These are phyloP conservation scores for Sebastes baramenuke DNA, from an alignment of 2,797 vertebrate species.

Conservation along the genomic window DNA sequence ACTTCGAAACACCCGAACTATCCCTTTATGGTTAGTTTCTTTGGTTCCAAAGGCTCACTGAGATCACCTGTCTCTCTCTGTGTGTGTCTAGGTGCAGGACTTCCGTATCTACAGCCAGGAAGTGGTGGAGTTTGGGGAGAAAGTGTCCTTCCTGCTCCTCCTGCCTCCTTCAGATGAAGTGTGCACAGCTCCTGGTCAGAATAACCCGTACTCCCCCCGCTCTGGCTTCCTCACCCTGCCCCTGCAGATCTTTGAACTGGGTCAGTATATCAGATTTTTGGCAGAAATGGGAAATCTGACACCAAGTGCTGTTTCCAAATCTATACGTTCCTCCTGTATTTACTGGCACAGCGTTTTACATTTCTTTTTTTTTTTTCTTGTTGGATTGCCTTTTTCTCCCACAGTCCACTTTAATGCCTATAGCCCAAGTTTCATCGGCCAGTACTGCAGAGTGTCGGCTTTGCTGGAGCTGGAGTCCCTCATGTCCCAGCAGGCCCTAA, in stretches of 20 bases:
- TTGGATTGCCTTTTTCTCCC: not conserved
- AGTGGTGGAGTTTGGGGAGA: conserved; percentile 90
- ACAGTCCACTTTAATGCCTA: conserved; percentile 91
- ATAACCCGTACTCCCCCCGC: conserved; percentile 87
- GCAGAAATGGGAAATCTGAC: not conserved
- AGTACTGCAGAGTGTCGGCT: conserved; percentile 90
- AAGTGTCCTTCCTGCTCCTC: conserved; percentile 91
- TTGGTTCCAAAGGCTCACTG: not conserved
- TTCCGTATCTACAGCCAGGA: conserved; percentile 93
- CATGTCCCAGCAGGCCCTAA: conserved; percentile 91
- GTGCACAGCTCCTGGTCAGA: conserved; percentile 91
- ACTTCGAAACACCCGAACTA: too few relatives aligned
- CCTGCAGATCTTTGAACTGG: conserved; percentile 92
- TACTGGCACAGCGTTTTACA: not conserved
- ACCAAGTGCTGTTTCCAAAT: not conserved
- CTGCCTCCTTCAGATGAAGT: conserved; percentile 91
- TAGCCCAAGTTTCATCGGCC: conserved; percentile 86
- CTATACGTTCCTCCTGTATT: not conserved
- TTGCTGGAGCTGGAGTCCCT: conserved; percentile 91
- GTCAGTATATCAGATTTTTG: conserved; percentile 73
- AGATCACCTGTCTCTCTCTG: conserved; percentile 1
- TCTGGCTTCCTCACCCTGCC: conserved; percentile 90
- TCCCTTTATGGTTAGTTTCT: not conserved
- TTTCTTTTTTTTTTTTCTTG: not conserved
- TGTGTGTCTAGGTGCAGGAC: conserved; percentile 84